A percentile compares a stretch with the other conserved stretches of the same genome.
phyloP scores from a whole-genome alignment of 2,113 vertebrate species.

The Pachypanchax playfairii region DNA sequence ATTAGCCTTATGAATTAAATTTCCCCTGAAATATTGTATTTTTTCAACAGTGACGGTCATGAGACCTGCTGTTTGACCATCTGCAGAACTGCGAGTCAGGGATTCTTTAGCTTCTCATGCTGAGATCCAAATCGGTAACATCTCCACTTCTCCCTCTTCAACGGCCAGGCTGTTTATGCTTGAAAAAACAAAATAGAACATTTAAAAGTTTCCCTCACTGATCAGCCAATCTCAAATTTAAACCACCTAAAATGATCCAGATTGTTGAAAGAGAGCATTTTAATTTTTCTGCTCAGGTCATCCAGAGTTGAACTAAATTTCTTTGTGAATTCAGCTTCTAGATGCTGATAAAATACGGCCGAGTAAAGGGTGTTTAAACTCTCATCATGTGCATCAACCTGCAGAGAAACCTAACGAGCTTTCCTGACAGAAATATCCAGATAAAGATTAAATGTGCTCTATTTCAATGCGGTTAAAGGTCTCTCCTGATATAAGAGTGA shows the following conservation, averaged over 20 bases:
- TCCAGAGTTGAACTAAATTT: conserved; percentile 14
- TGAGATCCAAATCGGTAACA: conserved; percentile 49
- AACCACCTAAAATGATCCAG: conserved; percentile 8
- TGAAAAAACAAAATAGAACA: conserved; percentile 33
- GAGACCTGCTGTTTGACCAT: conserved; percentile 54
- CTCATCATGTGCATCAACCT: conserved; percentile 25
- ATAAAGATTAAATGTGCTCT: conserved; percentile 37
- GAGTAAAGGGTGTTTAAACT: conserved; percentile 22
- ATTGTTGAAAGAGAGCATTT: conserved; percentile 7
- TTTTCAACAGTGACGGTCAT: conserved; percentile 35
- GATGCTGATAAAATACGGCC: conserved; percentile 6
- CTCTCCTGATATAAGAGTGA: conserved; percentile 17
- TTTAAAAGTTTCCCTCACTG: conserved; percentile 18
- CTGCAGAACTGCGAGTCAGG: conserved; percentile 60
- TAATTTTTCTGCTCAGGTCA: conserved; percentile 19
- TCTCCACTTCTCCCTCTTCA: conserved; percentile 32
- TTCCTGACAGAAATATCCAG: conserved; percentile 24
- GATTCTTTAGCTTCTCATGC: conserved; percentile 52
- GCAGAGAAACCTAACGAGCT: conserved; percentile 32
- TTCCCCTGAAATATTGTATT: conserved; percentile 24
- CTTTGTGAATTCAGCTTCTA: background rate
- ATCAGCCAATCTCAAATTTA: conserved; percentile 20
- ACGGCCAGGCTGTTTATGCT: conserved; percentile 24
- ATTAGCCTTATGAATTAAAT: background rate
- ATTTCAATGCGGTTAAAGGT: conserved; percentile 33